Evolutionary conservation across 2,797 vertebrate species (phyloP), one percentile per base, ranked within the genome.

Genomic region (Lateolabrax maculatus): DNA sequence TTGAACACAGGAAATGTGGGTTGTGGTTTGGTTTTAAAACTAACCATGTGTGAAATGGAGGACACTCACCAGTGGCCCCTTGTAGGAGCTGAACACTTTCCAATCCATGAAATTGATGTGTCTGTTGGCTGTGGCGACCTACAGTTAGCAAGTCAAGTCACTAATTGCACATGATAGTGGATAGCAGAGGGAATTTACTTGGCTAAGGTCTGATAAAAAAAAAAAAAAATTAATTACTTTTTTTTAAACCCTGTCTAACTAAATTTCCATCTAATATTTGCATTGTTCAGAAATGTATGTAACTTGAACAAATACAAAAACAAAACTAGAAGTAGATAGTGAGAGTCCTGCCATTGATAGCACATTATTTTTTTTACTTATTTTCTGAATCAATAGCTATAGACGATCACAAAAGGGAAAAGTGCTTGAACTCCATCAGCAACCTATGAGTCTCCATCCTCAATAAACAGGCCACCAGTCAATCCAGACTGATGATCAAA

Each of bases 41-140:
- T 69, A 82, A 71, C 57, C 84, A 67, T 60, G 75, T 31, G 5
- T 83, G 53, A 84, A 81, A 87, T 66, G 34, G 64, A 81, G 62
- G 60, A 61, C 68, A 58, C 64, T 80, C 58, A 55, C 27, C 48
- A 41, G 44, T 48, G 31, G 27, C 48, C 66, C 23, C 36, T 69
- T 46, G 37, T 46, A 70, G 51, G 48, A 66, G 55, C 46, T 23
- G 12, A 81, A 70, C 71, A 39, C 34, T 46, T 71, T 51, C 63
- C 43, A 57, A 84, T 84, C 83, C 77, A 83, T 85, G 69, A 77
- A 84, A 81, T 73, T 84, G 76, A 88, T 72, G 67, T 81, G 70
- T 83, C 36, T 81, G 72, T 85, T 52, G 44, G 66, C 71, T 79
- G 69, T 55, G 15, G 13, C 63, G 71, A 69, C 56, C 63, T 75